Evolutionary conservation across 1,140 invertebrate species (phyloP).

Genomic region (Bathynomus jamesi): DNA sequence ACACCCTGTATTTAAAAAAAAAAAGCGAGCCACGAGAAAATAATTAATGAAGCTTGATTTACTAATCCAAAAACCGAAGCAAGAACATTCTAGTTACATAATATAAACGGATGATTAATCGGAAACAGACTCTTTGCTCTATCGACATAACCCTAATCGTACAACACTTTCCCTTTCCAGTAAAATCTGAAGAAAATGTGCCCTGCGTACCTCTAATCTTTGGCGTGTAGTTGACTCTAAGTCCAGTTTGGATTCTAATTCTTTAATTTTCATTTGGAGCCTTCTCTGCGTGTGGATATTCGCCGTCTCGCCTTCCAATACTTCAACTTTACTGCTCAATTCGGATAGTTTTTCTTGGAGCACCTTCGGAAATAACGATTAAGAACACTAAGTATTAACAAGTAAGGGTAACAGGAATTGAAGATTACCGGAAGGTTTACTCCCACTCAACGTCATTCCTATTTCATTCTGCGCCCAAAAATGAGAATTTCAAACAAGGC

Average conservation of each 20-base stretch:
- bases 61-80: background rate
- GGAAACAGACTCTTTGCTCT: no score
- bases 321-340: conserved; percentile 63
- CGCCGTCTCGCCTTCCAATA: conserved; percentile 67
- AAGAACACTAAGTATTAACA: no score
- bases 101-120: no score
- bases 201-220: conserved; percentile 55
- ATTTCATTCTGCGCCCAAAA: no score
- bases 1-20: background rate
- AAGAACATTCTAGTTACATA: background rate
- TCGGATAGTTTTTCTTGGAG: conserved; percentile 53
- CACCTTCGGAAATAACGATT: conserved; percentile 15
- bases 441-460: no score
- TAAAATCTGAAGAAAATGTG: background rate
- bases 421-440: no score
- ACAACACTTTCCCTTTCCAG: no score
- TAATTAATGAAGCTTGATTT: background rate
- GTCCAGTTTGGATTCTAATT: conserved; percentile 80
- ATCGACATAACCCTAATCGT: no score
- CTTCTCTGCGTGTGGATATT: conserved; percentile 51
- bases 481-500: no score
- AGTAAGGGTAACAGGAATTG: no score
- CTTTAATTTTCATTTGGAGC: conserved; percentile 71
- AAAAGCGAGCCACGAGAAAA: background rate
- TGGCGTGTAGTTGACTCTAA: conserved; percentile 75